These are phyloP conservation scores for Cetoscarus ocellatus DNA, from an alignment of 2,797 vertebrate species.

Conservation along the genomic window DNA sequence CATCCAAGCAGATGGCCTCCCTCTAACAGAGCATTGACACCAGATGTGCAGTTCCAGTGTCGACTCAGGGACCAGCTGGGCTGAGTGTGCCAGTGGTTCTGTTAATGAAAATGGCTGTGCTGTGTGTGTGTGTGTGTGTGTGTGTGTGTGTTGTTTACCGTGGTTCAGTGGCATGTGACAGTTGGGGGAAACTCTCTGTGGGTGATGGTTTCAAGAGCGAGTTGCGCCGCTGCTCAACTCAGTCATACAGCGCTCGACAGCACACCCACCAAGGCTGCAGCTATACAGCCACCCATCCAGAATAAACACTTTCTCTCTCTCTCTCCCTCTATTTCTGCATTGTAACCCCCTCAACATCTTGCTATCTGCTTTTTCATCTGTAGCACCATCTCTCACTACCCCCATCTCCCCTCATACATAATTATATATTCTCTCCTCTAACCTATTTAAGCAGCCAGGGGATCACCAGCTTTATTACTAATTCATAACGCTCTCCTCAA, in stretches of 20 bases:
- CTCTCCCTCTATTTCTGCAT: slow-evolving; percentile 1
- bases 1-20: slow-evolving; percentile 80
- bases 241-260: slow-evolving; percentile 69
- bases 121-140: slow-evolving; percentile 31
- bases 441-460: slow-evolving; percentile 78
- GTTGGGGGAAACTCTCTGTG: slow-evolving; percentile 78
- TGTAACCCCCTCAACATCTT: slow-evolving; percentile 39
- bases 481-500: slow-evolving; percentile 76
- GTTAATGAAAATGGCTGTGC: slow-evolving; percentile 84
- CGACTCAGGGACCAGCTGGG: slow-evolving; percentile 84
- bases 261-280: slow-evolving; percentile 70
- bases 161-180: slow-evolving; percentile 85
- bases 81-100: slow-evolving; percentile 83
- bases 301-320: slow-evolving; percentile 58
- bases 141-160: slow-evolving; percentile 66
- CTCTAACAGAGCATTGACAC: slow-evolving; percentile 82
- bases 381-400: slow-evolving; percentile 50
- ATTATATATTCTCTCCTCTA: slow-evolving; percentile 76
- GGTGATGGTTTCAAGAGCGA: slow-evolving; percentile 67
- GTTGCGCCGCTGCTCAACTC: slow-evolving; percentile 66
- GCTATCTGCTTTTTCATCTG: slow-evolving; percentile 39
- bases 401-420: slow-evolving; percentile 60
- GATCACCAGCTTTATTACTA: slow-evolving; percentile 77
- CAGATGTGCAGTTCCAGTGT: slow-evolving; percentile 86
- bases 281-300: slow-evolving; percentile 65